phyloP scores from a whole-genome alignment of 2,113 vertebrate genomes.

The Hemiprocne comata region DNA sequence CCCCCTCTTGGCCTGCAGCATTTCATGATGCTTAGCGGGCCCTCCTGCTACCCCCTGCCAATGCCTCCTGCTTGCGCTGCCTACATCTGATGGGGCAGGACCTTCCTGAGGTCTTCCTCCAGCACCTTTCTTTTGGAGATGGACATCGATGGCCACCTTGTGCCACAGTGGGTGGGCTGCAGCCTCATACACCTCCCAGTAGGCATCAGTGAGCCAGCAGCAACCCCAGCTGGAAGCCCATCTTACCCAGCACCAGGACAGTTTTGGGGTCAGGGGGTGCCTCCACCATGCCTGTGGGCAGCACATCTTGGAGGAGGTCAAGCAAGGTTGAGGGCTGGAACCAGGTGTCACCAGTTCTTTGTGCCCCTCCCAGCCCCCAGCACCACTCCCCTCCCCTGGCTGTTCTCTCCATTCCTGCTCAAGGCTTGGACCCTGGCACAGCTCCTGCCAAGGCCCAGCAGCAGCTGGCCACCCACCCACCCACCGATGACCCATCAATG shows the following conservation, averaged over 20 bases:
- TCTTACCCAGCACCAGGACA: neutral
- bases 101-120: neutral
- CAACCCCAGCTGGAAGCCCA: neutral
- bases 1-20: neutral
- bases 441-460: neutral
- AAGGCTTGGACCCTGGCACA: neutral
- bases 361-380: neutral
- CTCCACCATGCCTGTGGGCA: neutral
- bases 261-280: rapidly evolving
- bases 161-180: neutral
- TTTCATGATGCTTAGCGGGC: neutral
- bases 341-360: neutral
- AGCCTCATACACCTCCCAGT: neutral
- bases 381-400: neutral
- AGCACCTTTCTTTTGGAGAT: neutral
- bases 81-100: neutral
- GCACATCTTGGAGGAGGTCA: neutral
- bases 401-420: neutral
- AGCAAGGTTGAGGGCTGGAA: neutral
- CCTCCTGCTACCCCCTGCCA: neutral
- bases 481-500: rapidly evolving
- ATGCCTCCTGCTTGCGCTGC: neutral
- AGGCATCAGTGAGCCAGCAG: neutral
- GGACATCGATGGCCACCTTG: neutral
- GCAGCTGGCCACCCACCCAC: neutral